Percentiles rank a stretch among this genome's conserved stretches.
These are phyloP conservation scores for Bhutanitis thaidina DNA, from an alignment of 2,888 invertebrate genomes.

Conservation along the genomic window DNA sequence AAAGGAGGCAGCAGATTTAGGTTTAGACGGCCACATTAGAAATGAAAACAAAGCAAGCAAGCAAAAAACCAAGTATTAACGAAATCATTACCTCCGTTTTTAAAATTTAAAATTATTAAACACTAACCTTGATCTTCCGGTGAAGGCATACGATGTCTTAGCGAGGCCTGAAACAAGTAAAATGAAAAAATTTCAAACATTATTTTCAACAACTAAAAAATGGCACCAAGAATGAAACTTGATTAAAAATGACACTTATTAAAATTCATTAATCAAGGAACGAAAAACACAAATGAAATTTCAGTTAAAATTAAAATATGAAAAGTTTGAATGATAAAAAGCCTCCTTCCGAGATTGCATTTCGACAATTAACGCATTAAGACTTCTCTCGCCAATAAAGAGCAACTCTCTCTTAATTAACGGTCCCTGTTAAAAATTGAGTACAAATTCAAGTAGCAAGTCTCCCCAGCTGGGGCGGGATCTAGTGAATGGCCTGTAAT, in stretches of 20 bases:
- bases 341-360: constrained; percentile 72
- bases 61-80: no score
- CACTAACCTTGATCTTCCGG: constrained; percentile 66
- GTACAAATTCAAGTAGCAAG: constrained; percentile 78
- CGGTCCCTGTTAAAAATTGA: constrained; percentile 77
- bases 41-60: no score
- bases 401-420: constrained; percentile 75
- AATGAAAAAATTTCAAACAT: constrained; percentile 17
- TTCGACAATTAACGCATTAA: constrained; percentile 80
- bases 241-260: constrained; percentile 34
- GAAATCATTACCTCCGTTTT: no score
- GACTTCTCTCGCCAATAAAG: constrained; percentile 73
- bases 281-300: constrained; percentile 37
- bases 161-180: constrained; percentile 68
- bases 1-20: no score
- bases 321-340: constrained; percentile 71
- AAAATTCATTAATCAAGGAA: constrained; percentile 51
- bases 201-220: constrained; percentile 19
- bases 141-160: constrained; percentile 66
- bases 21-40: no score
- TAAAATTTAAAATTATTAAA: no score
- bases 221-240: constrained; percentile 20
- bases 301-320: constrained; percentile 67
- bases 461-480: constrained; percentile 54
- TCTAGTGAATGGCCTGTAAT: constrained; percentile 77